phyloP scores from a whole-genome alignment of 1,140 invertebrate genomes.

The Zaprionus gabonicus region DNA sequence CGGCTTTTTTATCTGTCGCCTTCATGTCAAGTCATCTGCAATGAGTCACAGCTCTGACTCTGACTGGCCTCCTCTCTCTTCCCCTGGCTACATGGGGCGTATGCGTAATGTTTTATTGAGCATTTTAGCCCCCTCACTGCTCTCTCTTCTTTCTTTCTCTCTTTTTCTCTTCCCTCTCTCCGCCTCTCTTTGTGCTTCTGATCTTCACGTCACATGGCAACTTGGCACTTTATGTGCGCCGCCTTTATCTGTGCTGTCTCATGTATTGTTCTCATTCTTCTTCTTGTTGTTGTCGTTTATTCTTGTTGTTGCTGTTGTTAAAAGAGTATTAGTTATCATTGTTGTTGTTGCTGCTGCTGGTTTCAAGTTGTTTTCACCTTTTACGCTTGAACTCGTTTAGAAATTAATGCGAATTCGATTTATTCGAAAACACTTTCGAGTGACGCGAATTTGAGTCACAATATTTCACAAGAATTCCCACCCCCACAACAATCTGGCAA shows the following conservation, averaged over 20 bases:
- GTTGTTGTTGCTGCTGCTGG: slow-evolving; percentile 26
- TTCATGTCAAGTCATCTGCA: slow-evolving; percentile 35
- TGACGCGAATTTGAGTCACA: slow-evolving; percentile 63
- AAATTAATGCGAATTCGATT: slow-evolving; percentile 76
- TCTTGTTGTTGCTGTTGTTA: slow-evolving; percentile 1
- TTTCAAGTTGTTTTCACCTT: slow-evolving; percentile 55
- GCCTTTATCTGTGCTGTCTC: slow-evolving; percentile 51
- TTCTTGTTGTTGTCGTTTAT: slow-evolving; percentile 37
- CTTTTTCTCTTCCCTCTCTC: neutral
- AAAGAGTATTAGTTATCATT: slow-evolving; percentile 67
- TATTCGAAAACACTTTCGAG: slow-evolving; percentile 51
- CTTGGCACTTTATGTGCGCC: slow-evolving; percentile 50
- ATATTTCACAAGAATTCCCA: slow-evolving; percentile 61
- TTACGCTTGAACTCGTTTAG: slow-evolving; percentile 59
- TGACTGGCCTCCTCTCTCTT: neutral
- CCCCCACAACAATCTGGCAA: slow-evolving; percentile 27
- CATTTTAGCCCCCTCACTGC: slow-evolving; percentile 3
- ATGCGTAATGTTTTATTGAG: slow-evolving; percentile 61
- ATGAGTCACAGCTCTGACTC: slow-evolving; percentile 48
- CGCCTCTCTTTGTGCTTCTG: slow-evolving; percentile 21
- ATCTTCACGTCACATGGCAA: slow-evolving; percentile 35
- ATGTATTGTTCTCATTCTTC: slow-evolving; percentile 62
- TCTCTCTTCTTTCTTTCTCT: neutral
- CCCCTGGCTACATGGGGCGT: slow-evolving; percentile 37
- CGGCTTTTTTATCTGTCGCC: slow-evolving; percentile 11